These are phyloP conservation scores for Alviniconcha marisindica DNA, from an alignment of 1,140 invertebrate genomes.

Conservation along the genomic window DNA sequence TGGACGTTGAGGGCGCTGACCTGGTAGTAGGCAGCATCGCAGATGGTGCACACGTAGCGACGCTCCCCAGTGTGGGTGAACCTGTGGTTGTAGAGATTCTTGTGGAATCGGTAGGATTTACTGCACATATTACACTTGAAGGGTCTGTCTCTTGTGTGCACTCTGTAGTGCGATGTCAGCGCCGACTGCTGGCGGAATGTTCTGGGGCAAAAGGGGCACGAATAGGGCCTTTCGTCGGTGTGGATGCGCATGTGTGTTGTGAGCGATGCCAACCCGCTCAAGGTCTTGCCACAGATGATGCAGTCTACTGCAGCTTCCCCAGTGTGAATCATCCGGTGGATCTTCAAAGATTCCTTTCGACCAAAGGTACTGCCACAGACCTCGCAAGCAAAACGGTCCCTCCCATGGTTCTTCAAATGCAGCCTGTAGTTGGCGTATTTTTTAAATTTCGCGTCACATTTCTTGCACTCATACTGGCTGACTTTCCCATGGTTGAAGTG, in stretches of 20 bases:
- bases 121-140: constrained; percentile 29
- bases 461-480: background rate
- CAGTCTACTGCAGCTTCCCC: background rate
- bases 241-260: constrained; percentile 19
- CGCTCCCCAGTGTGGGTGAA: constrained; percentile 25
- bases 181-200: background rate
- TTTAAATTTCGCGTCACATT: background rate
- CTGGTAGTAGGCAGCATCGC: constrained; percentile 22
- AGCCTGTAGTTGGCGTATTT: background rate
- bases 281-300: constrained; percentile 14
- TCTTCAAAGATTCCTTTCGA: background rate
- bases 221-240: constrained; percentile 34
- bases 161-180: background rate
- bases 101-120: background rate
- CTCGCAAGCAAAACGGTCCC: background rate
- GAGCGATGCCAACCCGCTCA: background rate
- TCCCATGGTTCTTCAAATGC: background rate
- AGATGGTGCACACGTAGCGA: constrained; percentile 18
- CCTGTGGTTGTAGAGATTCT: background rate
- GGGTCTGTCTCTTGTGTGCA: constrained; percentile 10
- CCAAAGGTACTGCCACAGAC: constrained; percentile 9
- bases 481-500: no score
- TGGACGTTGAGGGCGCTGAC: constrained; percentile 17
- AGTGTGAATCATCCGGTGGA: constrained; percentile 17
- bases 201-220: constrained; percentile 3